Evolutionary conservation across 1,140 invertebrate genomes (phyloP).

Genomic region (Asbolus verrucosus): DNA sequence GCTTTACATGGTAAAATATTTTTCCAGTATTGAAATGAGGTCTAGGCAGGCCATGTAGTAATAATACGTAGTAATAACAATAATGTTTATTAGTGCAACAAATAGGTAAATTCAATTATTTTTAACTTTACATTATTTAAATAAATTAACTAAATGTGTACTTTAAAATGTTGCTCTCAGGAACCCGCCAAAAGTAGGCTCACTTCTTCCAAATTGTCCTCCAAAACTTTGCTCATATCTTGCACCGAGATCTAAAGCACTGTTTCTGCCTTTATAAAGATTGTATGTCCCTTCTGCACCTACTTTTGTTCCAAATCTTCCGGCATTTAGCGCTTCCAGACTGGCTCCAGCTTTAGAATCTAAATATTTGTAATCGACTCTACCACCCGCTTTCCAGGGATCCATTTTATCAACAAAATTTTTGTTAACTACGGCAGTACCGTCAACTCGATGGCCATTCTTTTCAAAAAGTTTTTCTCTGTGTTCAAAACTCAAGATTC

Average conservation of each 20-base stretch:
- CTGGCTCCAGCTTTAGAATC: not conserved
- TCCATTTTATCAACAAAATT: not conserved
- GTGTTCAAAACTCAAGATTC: not conserved
- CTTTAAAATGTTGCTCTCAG: constrained; percentile 1
- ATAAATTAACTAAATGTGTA: too few species aligned
- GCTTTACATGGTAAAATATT: too few species aligned
- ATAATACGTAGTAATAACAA: too few species aligned
- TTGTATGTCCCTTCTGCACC: not conserved
- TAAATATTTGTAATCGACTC: not conserved
- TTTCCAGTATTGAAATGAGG: too few species aligned
- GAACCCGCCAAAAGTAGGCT: not conserved
- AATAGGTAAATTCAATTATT: too few species aligned
- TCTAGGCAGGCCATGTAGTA: too few species aligned
- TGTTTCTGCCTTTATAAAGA: not conserved
- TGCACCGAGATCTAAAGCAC: not conserved
- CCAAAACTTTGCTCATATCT: not conserved
- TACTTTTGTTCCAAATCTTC: not conserved
- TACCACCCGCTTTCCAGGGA: not conserved
- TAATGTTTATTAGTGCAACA: too few species aligned
- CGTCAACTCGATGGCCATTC: not conserved
- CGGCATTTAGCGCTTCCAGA: not conserved
- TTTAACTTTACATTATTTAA: too few species aligned
- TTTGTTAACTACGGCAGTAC: not conserved
- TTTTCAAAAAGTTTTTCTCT: not conserved
- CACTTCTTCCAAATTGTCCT: not conserved